A percentile compares a stretch with the other conserved stretches of the same genome.
These are phyloP conservation scores for Crotalus horridus DNA, from an alignment of 2,113 vertebrate species.

Conservation along the genomic window DNA sequence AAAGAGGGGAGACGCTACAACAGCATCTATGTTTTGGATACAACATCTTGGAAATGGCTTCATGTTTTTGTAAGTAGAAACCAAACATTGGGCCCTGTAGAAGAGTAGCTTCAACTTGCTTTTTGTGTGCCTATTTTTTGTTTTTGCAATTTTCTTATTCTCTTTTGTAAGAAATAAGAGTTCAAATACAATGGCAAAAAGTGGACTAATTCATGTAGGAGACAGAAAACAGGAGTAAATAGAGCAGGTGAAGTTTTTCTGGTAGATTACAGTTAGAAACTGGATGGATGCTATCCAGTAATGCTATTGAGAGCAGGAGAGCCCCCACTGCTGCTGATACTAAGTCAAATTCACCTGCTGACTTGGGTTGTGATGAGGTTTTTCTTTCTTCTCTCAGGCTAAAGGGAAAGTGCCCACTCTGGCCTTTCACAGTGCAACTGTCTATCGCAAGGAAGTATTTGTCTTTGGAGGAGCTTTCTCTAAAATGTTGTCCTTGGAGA, in stretches of 20 bases:
- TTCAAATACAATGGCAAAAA: neutral
- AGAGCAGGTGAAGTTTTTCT: neutral
- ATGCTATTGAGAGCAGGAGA: neutral
- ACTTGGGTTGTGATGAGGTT: neutral
- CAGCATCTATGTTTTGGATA: slow-evolving; percentile 78
- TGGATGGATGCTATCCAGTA: neutral
- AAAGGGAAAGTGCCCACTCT: slow-evolving; percentile 79
- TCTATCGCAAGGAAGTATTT: slow-evolving; percentile 85
- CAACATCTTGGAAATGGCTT: slow-evolving; percentile 84
- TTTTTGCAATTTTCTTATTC: neutral
- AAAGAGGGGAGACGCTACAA: slow-evolving; percentile 69
- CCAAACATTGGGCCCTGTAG: neutral
- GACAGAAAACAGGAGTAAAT: neutral
- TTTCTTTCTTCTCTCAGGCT: slow-evolving; percentile 65
- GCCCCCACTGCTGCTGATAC: neutral
- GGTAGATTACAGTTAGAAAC: neutral
- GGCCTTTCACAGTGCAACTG: slow-evolving; percentile 77
- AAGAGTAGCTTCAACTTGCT: no score
- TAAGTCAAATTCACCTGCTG: neutral
- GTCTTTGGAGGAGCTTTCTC: slow-evolving; percentile 82
- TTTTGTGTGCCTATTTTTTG: neutral
- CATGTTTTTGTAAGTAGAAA: slow-evolving; percentile 73
- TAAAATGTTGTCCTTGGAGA: slow-evolving; percentile 47
- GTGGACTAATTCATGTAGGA: neutral
- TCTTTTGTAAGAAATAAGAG: neutral